Evolutionary conservation across 2,113 vertebrate genomes (phyloP), one percentile per base, ranked within the genome.

Genomic region (Catharus fuscescens): DNA sequence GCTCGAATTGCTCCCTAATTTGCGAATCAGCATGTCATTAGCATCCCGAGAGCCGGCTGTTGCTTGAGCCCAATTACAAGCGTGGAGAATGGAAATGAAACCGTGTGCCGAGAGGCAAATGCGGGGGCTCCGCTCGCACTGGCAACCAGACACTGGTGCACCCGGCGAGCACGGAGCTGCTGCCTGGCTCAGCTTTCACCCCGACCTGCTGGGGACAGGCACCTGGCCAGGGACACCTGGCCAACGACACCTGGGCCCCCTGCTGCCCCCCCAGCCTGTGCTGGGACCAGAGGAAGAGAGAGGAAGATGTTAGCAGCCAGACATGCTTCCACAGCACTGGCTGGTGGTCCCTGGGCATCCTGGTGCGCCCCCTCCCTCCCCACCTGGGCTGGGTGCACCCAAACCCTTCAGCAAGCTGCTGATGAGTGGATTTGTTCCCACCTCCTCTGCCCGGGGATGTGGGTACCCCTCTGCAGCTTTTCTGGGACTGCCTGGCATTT

Each of bases 11-110:
- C 94, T 91, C 93, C 86, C 78, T 94, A 72, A 85, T 96, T 94
- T 95, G 73, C 25, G 28, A 88, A 89, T 87, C 91, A 89, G 96
- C 89, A 54, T 90, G 94, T 96, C 94, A 76, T 91, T 95, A 95
- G 89, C 94, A 87, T 95, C 87, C 92, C 54, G 34, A 82, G 91
- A 85, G 94, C 86, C 31, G 67, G 86, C 94, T 93, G 92, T 86
- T 79, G 91, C 95, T 11, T 21, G 91, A 94, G 91, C 89, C 92
- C 94, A 91, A 91, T 96, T 95, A 94, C 87, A 78, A 89, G 91
- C 62, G 13, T 77, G 84, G 94, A 91, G 91, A 90, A 95, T 95
- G 95, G 96, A 95, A 96, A 95, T 84, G 94, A 91, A 97, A 81
- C 94, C 42, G 12, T 64, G 91, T 23, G 94, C 89, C 32, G 69